phyloP scores from a whole-genome alignment of 2,888 invertebrate species.

The Drosophila stalkeri region DNA sequence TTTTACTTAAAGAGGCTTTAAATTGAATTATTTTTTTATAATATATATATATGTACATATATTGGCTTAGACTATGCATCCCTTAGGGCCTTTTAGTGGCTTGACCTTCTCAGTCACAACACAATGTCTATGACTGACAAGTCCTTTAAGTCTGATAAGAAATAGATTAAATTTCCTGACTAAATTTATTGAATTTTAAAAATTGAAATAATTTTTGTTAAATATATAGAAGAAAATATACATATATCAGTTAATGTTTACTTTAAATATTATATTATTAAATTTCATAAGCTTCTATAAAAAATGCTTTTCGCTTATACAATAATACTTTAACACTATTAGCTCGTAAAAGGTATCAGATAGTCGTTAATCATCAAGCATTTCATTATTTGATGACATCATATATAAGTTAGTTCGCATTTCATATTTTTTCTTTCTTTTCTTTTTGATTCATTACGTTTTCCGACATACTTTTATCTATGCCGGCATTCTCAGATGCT shows the following conservation, averaged over 20 bases:
- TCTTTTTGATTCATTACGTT: conserved; percentile 14
- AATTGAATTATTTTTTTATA: not conserved
- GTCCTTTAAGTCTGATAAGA: not conserved
- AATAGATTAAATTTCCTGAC: not conserved
- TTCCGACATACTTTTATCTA: conserved; percentile 8
- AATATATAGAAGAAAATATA: too few species aligned
- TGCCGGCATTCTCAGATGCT: conserved; percentile 13
- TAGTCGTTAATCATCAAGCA: not conserved
- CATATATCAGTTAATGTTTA: not conserved
- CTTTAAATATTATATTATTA: not conserved
- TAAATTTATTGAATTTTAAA: too few species aligned
- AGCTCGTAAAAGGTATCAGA: not conserved
- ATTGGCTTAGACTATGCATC: not conserved
- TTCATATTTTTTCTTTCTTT: not conserved
- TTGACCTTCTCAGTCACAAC: not conserved
- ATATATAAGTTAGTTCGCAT: conserved; percentile 8
- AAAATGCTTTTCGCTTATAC: too few species aligned
- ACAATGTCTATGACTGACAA: not conserved
- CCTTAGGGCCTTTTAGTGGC: not conserved
- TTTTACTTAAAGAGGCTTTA: not conserved
- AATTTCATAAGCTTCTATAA: not conserved
- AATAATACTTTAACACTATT: too few species aligned
- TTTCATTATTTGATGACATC: not conserved
- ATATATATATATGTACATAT: not conserved
- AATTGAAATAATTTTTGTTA: too few species aligned